phyloP scores from a whole-genome alignment of 2,888 invertebrate genomes.

The Sminthurides aquaticus region DNA sequence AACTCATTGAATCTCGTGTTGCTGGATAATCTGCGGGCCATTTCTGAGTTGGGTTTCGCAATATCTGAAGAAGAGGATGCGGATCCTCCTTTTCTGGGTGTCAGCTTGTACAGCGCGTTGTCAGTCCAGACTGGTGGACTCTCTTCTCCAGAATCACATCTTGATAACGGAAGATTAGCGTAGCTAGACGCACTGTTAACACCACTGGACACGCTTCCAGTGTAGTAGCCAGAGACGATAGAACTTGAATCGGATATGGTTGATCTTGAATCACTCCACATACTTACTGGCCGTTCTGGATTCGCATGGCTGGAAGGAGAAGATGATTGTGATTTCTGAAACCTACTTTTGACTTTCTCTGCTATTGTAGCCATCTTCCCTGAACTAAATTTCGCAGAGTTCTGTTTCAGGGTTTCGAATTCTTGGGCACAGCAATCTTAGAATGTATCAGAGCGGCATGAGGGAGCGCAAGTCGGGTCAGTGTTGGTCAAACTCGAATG shows the following conservation, averaged over 20 bases:
- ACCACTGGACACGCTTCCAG: not conserved
- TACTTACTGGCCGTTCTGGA: not conserved
- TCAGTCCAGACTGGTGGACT: not conserved
- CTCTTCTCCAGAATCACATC: too few relatives aligned
- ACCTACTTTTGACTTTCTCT: not conserved
- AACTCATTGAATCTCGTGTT: slow-evolving; percentile 15
- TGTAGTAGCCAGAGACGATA: not conserved
- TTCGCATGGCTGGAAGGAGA: not conserved
- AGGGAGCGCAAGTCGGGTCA: too few relatives aligned
- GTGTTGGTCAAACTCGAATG: too few relatives aligned
- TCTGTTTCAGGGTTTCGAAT: too few relatives aligned
- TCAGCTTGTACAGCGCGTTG: not conserved
- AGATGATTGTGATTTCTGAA: not conserved
- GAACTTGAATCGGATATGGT: not conserved
- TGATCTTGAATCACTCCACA: not conserved
- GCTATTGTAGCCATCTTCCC: not conserved
- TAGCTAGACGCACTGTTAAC: not conserved
- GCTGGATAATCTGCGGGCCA: not conserved
- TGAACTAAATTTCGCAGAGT: too few relatives aligned
- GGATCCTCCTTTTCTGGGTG: too few relatives aligned
- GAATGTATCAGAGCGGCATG: too few relatives aligned
- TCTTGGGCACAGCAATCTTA: too few relatives aligned
- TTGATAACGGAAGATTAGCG: not conserved
- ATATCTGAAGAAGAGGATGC: not conserved
- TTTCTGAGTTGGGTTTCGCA: not conserved